phyloP scores from a whole-genome alignment of 2,797 vertebrate genomes.

The Erethizon dorsatum region DNA sequence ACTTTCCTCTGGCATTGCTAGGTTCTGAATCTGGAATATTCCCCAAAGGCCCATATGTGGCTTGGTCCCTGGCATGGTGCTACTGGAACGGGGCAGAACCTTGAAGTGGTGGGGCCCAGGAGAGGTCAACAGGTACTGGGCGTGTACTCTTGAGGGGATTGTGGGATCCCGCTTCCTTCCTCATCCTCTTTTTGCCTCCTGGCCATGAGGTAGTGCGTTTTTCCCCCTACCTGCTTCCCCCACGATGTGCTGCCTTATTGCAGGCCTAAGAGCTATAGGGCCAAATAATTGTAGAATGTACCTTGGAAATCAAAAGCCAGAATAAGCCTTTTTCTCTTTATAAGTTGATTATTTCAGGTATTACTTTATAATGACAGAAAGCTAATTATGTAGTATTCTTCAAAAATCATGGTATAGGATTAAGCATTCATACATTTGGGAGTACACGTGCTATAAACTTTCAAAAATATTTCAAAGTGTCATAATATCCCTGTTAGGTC shows the following conservation, averaged over 20 bases:
- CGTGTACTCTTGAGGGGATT: not conserved
- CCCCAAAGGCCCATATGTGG: not conserved
- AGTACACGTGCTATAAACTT: not conserved
- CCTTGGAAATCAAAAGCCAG: not conserved
- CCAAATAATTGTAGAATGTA: too few relatives aligned
- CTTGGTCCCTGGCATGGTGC: not conserved
- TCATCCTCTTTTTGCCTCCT: not conserved
- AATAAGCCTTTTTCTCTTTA: not conserved
- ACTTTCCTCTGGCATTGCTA: not conserved
- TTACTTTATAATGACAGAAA: not conserved
- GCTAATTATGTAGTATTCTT: not conserved
- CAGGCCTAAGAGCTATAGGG: not conserved
- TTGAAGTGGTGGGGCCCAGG: not conserved
- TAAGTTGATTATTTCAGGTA: not conserved
- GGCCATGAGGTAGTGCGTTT: too few relatives aligned
- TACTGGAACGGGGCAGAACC: not conserved
- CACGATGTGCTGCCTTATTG: not conserved
- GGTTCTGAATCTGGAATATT: not conserved
- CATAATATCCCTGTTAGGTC: not conserved
- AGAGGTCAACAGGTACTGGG: not conserved
- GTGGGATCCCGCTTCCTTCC: not conserved
- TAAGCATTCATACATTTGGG: not conserved
- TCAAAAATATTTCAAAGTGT: not conserved
- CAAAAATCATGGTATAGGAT: not conserved
- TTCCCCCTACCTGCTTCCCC: rapidly evolving